Conservation (phyloP, 2,888 invertebrate genomes). For the Polymixis lichenea region DNA sequence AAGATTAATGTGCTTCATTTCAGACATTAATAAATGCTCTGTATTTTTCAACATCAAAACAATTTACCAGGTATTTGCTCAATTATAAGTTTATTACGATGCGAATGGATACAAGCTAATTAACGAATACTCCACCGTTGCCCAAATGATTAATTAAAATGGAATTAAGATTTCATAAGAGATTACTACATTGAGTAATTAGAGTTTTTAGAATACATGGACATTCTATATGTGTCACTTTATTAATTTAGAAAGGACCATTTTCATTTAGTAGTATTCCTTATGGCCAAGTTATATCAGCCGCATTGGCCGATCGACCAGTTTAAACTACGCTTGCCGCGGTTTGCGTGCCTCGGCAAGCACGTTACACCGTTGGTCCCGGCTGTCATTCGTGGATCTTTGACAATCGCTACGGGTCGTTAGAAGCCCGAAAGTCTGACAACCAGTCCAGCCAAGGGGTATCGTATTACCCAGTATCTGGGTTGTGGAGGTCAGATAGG, state of each 20-base stretch:
- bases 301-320: no score
- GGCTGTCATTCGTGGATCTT: no score
- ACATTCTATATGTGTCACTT: slow-evolving; percentile 21
- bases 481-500: no score
- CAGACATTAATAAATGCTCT: slow-evolving; percentile 5
- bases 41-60: slow-evolving; percentile 42
- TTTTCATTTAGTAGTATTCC: no score
- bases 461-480: no score
- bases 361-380: no score
- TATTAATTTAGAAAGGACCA: neutral
- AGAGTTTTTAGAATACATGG: slow-evolving; percentile 2
- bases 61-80: slow-evolving; percentile 35
- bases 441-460: no score
- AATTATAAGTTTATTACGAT: slow-evolving; percentile 35
- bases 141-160: slow-evolving; percentile 44
- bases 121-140: slow-evolving; percentile 35
- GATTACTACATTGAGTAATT: slow-evolving; percentile 21
- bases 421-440: no score
- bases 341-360: no score
- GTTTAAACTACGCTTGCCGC: no score
- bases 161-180: slow-evolving; percentile 35
- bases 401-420: no score
- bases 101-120: slow-evolving; percentile 44
- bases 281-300: no score
- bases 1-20: slow-evolving; percentile 21